Conservation (phyloP, 2,113 vertebrate species). For the Xenus cinereus region DNA sequence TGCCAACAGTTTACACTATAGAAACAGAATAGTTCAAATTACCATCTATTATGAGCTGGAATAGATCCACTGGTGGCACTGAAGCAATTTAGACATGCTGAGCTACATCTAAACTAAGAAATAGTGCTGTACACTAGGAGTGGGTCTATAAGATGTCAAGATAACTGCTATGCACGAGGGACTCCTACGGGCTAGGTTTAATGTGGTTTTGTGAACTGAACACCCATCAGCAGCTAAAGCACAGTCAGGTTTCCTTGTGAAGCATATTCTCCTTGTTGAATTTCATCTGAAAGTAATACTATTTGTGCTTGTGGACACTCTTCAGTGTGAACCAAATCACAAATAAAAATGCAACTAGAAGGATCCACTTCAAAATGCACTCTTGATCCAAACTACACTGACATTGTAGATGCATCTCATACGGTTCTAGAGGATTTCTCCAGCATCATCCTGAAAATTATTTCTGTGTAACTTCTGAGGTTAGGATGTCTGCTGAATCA, state of each 20-base stretch:
- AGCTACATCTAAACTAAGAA: neutral
- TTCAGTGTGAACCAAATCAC: neutral
- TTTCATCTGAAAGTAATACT: neutral
- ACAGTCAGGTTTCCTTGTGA: neutral
- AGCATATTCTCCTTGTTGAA: neutral
- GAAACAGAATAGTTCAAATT: neutral
- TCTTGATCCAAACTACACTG: neutral
- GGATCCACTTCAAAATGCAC: neutral
- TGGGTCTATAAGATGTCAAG: neutral
- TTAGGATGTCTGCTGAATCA: neutral
- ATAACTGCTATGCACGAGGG: accelerated
- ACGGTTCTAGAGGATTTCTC: neutral
- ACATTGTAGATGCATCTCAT: neutral
- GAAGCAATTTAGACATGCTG: neutral
- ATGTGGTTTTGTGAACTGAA: neutral
- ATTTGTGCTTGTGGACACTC: neutral
- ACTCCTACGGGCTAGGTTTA: neutral
- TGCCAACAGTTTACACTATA: neutral
- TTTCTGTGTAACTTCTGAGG: neutral
- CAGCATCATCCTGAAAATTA: neutral
- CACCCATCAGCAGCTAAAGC: neutral
- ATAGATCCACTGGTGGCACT: neutral
- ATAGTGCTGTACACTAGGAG: neutral
- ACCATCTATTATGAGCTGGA: neutral
- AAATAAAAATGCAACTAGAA: neutral